Evolutionary conservation across 2,113 vertebrate species (phyloP).

Genomic region (Bos taurus): DNA sequence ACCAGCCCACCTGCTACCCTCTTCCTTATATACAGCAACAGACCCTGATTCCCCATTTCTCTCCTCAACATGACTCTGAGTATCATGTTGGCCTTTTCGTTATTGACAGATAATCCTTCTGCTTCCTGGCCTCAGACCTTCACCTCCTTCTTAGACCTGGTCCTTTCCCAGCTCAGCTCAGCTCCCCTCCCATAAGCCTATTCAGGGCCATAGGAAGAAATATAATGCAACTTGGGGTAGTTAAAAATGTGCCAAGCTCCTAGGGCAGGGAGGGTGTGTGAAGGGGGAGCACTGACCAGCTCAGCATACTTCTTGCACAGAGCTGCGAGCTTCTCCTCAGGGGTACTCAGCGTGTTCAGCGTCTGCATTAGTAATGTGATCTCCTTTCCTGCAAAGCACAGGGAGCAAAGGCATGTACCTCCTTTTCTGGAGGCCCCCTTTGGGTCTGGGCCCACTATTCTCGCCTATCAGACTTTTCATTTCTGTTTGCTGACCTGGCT

Average conservation of each 20-base stretch:
- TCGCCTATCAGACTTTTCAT: neutral
- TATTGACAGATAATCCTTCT: neutral
- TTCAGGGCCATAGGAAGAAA: neutral
- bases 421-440: neutral
- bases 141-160: neutral
- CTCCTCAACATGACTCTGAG: neutral
- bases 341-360: conserved; percentile 95
- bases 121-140: neutral
- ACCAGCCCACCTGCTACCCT: neutral
- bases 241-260: neutral
- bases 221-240: neutral
- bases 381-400: conserved; percentile 89
- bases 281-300: conserved; percentile 85
- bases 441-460: too few species aligned
- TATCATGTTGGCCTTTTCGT: neutral
- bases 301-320: conserved; percentile 99
- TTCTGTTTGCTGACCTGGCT: neutral
- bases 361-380: conserved; percentile 99
- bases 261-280: neutral
- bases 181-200: neutral
- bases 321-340: conserved; percentile 94
- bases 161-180: neutral
- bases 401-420: neutral
- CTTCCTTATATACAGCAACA: neutral
- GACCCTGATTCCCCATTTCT: neutral